phyloP scores from a whole-genome alignment of 1,140 invertebrate genomes.

The Temnothorax longispinosus region DNA sequence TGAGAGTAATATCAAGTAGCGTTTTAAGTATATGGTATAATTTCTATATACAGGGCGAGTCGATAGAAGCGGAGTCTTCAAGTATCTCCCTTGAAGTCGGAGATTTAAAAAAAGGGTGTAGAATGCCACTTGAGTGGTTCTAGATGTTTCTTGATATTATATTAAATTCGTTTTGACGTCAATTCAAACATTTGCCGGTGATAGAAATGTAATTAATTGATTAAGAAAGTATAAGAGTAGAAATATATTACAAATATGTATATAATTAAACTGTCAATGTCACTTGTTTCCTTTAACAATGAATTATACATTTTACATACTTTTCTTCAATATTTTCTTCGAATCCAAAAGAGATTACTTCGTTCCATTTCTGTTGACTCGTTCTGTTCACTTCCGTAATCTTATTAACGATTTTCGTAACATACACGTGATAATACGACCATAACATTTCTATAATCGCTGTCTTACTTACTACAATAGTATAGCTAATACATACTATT shows the following conservation, averaged over 20 bases:
- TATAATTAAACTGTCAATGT: neutral
- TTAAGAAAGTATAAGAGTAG: neutral
- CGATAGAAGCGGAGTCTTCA: neutral
- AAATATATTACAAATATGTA: neutral
- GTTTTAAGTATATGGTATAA: neutral
- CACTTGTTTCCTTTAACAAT: neutral
- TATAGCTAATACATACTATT: slow-evolving; percentile 37
- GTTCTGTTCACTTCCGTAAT: neutral
- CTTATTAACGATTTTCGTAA: slow-evolving; percentile 26
- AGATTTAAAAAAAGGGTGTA: neutral
- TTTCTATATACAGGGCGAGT: neutral
- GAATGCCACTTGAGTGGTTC: neutral
- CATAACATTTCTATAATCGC: slow-evolving; percentile 16
- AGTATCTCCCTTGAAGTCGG: neutral
- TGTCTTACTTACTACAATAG: slow-evolving; percentile 20
- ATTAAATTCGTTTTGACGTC: neutral
- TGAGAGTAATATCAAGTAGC: slow-evolving; percentile 26
- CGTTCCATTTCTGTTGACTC: neutral
- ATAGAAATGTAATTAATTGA: neutral
- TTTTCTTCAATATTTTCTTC: neutral
- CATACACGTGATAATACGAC: neutral
- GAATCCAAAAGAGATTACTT: neutral
- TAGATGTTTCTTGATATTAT: neutral
- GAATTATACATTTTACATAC: neutral
- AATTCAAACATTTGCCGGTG: neutral